phyloP scores from a whole-genome alignment of 2,888 invertebrate genomes.

The Oithona nana region DNA sequence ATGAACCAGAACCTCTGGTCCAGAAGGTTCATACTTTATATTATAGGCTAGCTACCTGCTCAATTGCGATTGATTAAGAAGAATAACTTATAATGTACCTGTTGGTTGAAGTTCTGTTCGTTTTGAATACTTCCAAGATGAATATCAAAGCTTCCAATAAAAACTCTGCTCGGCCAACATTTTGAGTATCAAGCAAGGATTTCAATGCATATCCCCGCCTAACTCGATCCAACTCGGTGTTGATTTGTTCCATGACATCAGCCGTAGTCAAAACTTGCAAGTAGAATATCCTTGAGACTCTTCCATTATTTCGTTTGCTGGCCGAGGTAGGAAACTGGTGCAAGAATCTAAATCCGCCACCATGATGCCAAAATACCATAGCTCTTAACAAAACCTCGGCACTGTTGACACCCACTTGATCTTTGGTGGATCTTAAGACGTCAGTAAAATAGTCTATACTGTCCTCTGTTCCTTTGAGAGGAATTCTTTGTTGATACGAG shows the following conservation, averaged over 20 bases:
- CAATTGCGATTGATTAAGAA: too few relatives aligned
- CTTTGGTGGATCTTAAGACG: conserved; percentile 4
- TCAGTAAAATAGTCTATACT: conserved; percentile 13
- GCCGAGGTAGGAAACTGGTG: background rate
- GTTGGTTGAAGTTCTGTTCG: too few relatives aligned
- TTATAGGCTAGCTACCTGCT: too few relatives aligned
- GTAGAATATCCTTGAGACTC: background rate
- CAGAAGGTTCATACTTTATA: too few relatives aligned
- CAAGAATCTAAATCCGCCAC: background rate
- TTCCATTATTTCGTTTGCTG: background rate
- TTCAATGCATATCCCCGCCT: conserved; percentile 4
- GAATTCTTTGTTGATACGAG: conserved; percentile 7
- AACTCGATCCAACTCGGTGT: background rate
- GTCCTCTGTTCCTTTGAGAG: conserved; percentile 3
- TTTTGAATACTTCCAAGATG: background rate
- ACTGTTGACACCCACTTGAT: background rate
- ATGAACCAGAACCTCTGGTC: too few relatives aligned
- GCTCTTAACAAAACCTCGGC: conserved; percentile 4
- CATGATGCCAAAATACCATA: background rate
- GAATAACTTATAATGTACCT: too few relatives aligned
- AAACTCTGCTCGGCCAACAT: background rate
- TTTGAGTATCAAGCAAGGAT: background rate
- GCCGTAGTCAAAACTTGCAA: background rate
- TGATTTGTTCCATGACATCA: background rate
- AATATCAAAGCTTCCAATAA: conserved; percentile 9